A percentile compares a stretch with the other conserved stretches of the same genome.
These are phyloP conservation scores for Bungarus multicinctus DNA, from an alignment of 2,113 vertebrate species.

Conservation along the genomic window DNA sequence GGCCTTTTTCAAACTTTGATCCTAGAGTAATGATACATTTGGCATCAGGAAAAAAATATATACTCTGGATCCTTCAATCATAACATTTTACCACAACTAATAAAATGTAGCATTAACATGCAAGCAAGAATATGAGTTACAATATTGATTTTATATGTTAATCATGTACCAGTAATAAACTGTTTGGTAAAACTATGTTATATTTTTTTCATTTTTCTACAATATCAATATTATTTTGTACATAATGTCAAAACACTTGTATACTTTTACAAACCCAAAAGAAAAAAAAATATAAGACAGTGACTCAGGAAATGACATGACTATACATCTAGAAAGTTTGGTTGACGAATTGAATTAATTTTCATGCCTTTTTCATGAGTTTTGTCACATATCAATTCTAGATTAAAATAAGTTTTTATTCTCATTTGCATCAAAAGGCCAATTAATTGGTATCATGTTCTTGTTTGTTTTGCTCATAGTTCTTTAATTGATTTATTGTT, in stretches of 20 bases:
- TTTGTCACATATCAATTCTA: not conserved
- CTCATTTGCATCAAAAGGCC: not conserved
- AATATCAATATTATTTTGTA: not conserved
- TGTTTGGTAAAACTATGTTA: not conserved
- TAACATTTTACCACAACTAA: constrained; percentile 13
- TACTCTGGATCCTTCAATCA: constrained; percentile 12
- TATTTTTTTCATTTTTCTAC: not conserved
- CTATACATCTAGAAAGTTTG: not conserved
- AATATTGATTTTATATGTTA: constrained; percentile 6
- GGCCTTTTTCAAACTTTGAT: constrained; percentile 8
- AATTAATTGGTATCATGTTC: not conserved
- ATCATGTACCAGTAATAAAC: constrained; percentile 1
- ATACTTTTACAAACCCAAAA: not conserved
- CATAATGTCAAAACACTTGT: not conserved
- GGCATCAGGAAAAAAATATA: constrained; percentile 21
- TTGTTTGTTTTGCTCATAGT: not conserved
- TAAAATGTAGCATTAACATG: constrained; percentile 1
- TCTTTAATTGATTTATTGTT: not conserved
- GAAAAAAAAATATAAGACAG: not conserved
- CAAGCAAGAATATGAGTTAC: not conserved
- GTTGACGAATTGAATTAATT: not conserved
- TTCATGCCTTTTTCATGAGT: not conserved
- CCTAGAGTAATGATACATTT: constrained; percentile 11
- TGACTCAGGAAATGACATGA: not conserved
- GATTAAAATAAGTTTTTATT: not conserved